Percentiles rank a stretch among this genome's conserved stretches.
These are phyloP conservation scores for Epizoanthus ramosus DNA, from an alignment of 92 coral and sea anemone genomes.

Conservation along the genomic window DNA sequence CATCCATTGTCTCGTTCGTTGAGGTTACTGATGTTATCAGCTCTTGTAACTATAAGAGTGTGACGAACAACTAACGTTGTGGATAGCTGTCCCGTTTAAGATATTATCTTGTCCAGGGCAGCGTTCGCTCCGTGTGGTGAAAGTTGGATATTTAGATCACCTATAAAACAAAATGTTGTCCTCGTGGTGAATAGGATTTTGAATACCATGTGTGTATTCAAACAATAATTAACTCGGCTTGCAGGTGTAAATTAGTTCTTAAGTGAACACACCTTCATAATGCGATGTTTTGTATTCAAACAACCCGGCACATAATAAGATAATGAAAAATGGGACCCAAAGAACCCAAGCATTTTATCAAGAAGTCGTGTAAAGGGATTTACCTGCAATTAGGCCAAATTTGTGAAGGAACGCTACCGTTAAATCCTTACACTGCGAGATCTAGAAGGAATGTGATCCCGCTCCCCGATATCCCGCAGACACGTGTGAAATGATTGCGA, in stretches of 20 bases:
- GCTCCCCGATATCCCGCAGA: slow-evolving; percentile 59
- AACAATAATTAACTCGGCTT: slow-evolving; percentile 67
- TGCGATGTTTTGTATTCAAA: slow-evolving; percentile 69
- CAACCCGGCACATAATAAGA: slow-evolving; percentile 59
- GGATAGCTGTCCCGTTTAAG: neutral
- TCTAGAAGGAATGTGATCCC: slow-evolving; percentile 19
- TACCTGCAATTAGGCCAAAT: slow-evolving; percentile 51
- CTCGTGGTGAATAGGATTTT: slow-evolving; percentile 48
- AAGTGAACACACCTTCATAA: slow-evolving; percentile 76
- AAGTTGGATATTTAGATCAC: neutral
- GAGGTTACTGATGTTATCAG: slow-evolving; percentile 36
- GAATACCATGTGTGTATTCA: slow-evolving; percentile 74
- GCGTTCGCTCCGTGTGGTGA: slow-evolving; percentile 16
- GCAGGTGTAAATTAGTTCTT: slow-evolving; percentile 82
- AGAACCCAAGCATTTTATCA: slow-evolving; percentile 48
- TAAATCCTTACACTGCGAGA: slow-evolving; percentile 8
- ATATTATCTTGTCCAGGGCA: neutral
- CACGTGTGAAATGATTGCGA: slow-evolving; percentile 73
- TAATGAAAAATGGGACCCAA: slow-evolving; percentile 48
- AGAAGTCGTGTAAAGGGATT: slow-evolving; percentile 50
- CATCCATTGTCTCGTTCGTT: slow-evolving; percentile 28
- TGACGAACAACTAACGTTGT: neutral
- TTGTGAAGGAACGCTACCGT: slow-evolving; percentile 43
- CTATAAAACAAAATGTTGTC: slow-evolving; percentile 40
- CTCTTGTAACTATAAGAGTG: slow-evolving; percentile 23